Percentiles rank a stretch among this genome's conserved stretches.
phyloP scores from a whole-genome alignment of 2,888 invertebrate genomes.

The Caradrina kadenii region DNA sequence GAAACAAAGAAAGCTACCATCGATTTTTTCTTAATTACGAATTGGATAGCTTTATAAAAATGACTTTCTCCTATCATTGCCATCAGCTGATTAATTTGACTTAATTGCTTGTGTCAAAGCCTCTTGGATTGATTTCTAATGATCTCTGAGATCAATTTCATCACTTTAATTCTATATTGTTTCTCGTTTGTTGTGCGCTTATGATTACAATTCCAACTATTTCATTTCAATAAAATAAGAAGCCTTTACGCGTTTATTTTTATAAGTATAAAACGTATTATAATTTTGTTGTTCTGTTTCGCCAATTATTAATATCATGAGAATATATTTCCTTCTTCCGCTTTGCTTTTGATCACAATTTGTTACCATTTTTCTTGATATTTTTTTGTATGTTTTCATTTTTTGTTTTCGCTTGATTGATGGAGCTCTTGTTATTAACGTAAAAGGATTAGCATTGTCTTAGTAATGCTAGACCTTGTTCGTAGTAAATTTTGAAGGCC shows the following conservation, averaged over 20 bases:
- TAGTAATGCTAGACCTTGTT: not conserved
- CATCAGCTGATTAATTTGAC: not conserved
- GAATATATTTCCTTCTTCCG: constrained; percentile 46
- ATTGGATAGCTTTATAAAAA: not conserved
- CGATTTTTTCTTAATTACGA: not conserved
- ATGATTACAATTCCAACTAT: constrained; percentile 20
- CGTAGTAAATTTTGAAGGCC: constrained; percentile 1
- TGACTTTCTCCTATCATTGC: not conserved
- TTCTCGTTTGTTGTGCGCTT: constrained; percentile 3
- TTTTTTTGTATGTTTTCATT: constrained; percentile 20
- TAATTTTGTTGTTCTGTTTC: constrained; percentile 58
- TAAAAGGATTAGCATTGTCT: not conserved
- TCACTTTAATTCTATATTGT: constrained; percentile 9
- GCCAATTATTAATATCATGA: constrained; percentile 53
- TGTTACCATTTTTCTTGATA: constrained; percentile 63
- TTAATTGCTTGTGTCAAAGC: not conserved
- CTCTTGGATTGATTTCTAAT: not conserved
- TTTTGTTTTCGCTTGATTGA: constrained; percentile 47
- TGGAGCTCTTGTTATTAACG: constrained; percentile 53
- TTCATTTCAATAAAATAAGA: constrained; percentile 23
- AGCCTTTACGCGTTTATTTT: constrained; percentile 57
- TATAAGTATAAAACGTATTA: constrained; percentile 52
- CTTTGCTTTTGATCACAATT: constrained; percentile 58
- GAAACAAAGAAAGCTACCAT: not conserved
- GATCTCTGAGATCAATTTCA: constrained; percentile 1